A percentile compares a stretch with the other conserved stretches of the same genome.
Evolutionary conservation across 2,113 vertebrate species (phyloP).

Genomic region (Electrona antarctica): DNA sequence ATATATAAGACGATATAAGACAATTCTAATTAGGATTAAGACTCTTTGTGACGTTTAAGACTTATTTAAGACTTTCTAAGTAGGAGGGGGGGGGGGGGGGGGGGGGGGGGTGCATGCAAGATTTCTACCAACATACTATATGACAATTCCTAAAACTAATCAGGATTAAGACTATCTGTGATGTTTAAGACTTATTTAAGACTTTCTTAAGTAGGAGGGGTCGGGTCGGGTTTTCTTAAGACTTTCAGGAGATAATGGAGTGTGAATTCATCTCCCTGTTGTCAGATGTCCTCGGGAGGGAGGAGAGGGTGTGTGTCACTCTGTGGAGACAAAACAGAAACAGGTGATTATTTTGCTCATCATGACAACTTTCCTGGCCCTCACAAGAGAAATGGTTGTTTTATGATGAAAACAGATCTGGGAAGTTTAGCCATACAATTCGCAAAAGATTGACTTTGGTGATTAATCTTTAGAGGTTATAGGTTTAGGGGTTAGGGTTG

Average conservation of each 20-base stretch:
- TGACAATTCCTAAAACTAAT: neutral
- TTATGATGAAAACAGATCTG: too few species aligned
- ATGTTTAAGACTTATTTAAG: slow-evolving; percentile 23
- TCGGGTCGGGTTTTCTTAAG: slow-evolving; percentile 8
- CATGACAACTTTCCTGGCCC: too few species aligned
- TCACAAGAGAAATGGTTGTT: too few species aligned
- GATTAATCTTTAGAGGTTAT: too few species aligned
- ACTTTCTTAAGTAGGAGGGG: slow-evolving; percentile 14
- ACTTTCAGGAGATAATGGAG: neutral
- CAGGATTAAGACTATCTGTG: slow-evolving; percentile 3
- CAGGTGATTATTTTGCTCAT: neutral
- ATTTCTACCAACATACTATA: neutral
- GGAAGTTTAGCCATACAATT: too few species aligned
- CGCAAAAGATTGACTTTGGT: too few species aligned
- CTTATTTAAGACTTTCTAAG: slow-evolving; percentile 44
- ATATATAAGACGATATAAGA: slow-evolving; percentile 8
- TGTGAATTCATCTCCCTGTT: slow-evolving; percentile 10
- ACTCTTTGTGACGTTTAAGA: slow-evolving; percentile 57
- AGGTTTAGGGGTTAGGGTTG: too few species aligned
- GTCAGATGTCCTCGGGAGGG: slow-evolving; percentile 6
- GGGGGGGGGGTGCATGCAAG: too few species aligned
- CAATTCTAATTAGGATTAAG: too few species aligned
- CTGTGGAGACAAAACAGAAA: slow-evolving; percentile 15
- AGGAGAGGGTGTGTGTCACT: slow-evolving; percentile 41
- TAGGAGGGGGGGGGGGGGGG: neutral